phyloP scores from a whole-genome alignment of 2,797 vertebrate genomes.

The Poeciliopsis presidionis region DNA sequence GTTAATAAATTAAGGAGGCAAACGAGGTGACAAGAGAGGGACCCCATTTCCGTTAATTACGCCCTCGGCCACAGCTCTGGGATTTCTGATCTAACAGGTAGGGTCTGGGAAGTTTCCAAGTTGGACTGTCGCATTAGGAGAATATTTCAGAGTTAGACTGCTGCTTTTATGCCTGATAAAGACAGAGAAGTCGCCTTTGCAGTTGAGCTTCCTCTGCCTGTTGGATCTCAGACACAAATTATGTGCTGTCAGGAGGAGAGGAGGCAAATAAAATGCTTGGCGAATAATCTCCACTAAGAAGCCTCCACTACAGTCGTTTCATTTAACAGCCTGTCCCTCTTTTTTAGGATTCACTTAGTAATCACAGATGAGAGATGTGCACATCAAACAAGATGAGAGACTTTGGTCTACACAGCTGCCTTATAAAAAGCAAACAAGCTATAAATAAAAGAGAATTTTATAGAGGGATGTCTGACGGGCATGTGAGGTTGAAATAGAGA shows the following conservation, averaged over 20 bases:
- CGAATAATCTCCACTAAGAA: constrained; percentile 70
- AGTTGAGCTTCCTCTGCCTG: constrained; percentile 8
- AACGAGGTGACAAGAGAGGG: constrained; percentile 67
- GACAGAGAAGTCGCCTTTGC: not conserved
- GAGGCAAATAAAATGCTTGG: constrained; percentile 66
- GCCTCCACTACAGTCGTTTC: constrained; percentile 73
- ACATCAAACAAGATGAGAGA: constrained; percentile 82
- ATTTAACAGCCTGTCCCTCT: constrained; percentile 77
- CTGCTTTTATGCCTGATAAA: constrained; percentile 10
- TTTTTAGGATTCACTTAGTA: constrained; percentile 75
- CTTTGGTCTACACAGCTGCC: constrained; percentile 79
- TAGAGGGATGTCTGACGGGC: constrained; percentile 80
- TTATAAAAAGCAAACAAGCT: constrained; percentile 85
- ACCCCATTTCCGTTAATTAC: constrained; percentile 74
- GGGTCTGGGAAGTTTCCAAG: constrained; percentile 49
- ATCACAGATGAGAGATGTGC: constrained; percentile 80
- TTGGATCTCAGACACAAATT: constrained; percentile 45
- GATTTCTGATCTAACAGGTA: constrained; percentile 55
- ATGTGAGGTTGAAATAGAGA: constrained; percentile 62
- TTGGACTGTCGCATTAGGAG: constrained; percentile 40
- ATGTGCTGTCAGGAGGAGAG: constrained; percentile 55
- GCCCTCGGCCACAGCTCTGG: constrained; percentile 54
- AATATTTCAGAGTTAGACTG: not conserved
- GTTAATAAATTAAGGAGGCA: constrained; percentile 80
- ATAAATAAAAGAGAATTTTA: constrained; percentile 87